phyloP scores from a whole-genome alignment of 2,888 invertebrate genomes.

The Pyrrhosoma nymphula region DNA sequence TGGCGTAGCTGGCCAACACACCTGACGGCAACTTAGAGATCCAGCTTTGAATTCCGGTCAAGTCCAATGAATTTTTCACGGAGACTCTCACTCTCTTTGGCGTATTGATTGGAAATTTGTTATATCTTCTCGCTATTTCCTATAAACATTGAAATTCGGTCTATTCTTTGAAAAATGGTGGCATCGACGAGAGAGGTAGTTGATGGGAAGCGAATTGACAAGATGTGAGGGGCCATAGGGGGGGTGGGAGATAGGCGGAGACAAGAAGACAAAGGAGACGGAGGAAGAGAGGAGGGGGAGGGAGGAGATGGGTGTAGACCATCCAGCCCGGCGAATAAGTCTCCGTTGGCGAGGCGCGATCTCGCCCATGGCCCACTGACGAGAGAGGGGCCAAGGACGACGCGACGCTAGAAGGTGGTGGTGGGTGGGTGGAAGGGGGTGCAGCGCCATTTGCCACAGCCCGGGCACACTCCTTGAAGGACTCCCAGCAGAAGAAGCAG shows the following conservation, averaged over 20 bases:
- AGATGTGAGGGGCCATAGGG: no score
- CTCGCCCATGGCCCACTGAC: conserved; percentile 21
- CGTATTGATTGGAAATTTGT: no score
- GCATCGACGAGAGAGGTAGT: no score
- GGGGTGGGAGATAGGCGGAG: not conserved
- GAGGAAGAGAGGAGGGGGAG: not conserved
- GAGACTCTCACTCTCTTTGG: no score
- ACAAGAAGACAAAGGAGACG: not conserved
- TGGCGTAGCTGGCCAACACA: no score
- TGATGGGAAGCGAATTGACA: no score
- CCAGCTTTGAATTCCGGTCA: no score
- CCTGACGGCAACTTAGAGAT: no score
- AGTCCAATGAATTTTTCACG: no score
- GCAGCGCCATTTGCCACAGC: not conserved
- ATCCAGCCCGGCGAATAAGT: not conserved
- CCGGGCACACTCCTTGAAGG: not conserved
- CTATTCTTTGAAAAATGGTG: no score
- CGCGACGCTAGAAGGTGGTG: not conserved
- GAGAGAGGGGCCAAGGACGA: not conserved
- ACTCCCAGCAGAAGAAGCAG: not conserved
- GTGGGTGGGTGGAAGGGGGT: not conserved
- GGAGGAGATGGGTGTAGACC: not conserved
- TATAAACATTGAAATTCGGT: no score
- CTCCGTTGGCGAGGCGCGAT: conserved; percentile 11
- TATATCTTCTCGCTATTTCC: no score